Conservation (phyloP, 1,140 invertebrate species). For the Lordiphosa collinella region DNA sequence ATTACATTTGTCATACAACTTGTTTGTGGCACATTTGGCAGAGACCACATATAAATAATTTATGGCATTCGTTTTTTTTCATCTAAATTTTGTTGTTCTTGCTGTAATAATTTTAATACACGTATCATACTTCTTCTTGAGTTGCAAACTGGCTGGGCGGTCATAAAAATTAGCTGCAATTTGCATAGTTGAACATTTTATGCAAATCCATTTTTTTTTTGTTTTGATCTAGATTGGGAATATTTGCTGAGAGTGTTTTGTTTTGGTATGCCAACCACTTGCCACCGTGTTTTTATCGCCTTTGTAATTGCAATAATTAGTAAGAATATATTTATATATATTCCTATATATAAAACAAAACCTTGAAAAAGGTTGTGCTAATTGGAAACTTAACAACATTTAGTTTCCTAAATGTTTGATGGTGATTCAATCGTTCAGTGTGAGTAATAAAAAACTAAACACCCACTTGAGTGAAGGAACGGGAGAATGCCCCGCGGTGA, state of each 20-base stretch:
- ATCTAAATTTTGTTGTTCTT: neutral
- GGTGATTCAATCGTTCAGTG: neutral
- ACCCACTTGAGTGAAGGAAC: constrained; percentile 3
- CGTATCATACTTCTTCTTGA: constrained; percentile 25
- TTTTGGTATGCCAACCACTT: constrained; percentile 34
- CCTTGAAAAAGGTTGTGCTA: constrained; percentile 60
- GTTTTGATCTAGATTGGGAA: constrained; percentile 57
- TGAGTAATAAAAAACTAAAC: too few species aligned
- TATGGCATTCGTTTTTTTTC: constrained; percentile 30
- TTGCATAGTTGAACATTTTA: constrained; percentile 72
- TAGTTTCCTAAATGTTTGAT: constrained; percentile 6
- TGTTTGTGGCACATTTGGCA: constrained; percentile 33
- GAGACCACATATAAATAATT: constrained; percentile 34
- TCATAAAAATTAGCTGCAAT: constrained; percentile 73
- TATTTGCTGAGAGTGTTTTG: constrained; percentile 7
- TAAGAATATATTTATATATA: constrained; percentile 1
- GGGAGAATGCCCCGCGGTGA: constrained; percentile 20
- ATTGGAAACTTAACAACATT: constrained; percentile 7
- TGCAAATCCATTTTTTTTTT: constrained; percentile 46
- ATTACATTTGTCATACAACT: constrained; percentile 41
- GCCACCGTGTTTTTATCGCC: constrained; percentile 53
- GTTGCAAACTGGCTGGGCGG: constrained; percentile 45
- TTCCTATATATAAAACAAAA: neutral
- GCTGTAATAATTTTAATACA: constrained; percentile 5
- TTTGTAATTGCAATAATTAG: constrained; percentile 71